Percentiles rank a stretch among this genome's conserved stretches.
phyloP scores from a whole-genome alignment of 2,888 invertebrate species.

The Coelogynopora nodosa region DNA sequence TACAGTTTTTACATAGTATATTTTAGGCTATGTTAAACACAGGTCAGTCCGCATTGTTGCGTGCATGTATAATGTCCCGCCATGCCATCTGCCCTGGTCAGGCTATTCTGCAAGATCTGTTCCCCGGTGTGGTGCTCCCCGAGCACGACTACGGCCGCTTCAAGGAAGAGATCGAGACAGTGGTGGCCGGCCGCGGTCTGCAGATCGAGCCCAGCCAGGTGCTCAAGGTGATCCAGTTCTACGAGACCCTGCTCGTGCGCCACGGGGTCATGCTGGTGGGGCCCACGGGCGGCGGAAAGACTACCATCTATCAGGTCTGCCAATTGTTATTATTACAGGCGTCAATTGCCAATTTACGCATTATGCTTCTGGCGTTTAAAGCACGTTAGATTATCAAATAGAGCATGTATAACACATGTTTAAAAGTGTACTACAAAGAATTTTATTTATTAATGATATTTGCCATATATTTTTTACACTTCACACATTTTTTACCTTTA shows the following conservation, averaged over 20 bases:
- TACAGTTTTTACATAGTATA: too few species aligned
- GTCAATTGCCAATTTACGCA: too few species aligned
- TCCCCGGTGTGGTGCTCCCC: slow-evolving; percentile 77
- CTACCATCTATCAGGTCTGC: slow-evolving; percentile 71
- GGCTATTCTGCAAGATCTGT: slow-evolving; percentile 82
- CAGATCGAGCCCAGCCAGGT: slow-evolving; percentile 73
- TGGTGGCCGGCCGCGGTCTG: slow-evolving; percentile 64
- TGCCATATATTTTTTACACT: too few species aligned
- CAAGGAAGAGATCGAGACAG: slow-evolving; percentile 66
- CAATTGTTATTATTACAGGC: slow-evolving; percentile 60
- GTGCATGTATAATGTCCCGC: too few species aligned
- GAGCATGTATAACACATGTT: too few species aligned
- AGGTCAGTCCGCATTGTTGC: too few species aligned
- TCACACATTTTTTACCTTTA: too few species aligned
- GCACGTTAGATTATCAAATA: too few species aligned
- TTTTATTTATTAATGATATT: too few species aligned
- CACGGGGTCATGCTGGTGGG: slow-evolving; percentile 90
- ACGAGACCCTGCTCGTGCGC: slow-evolving; percentile 83
- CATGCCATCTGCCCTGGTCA: slow-evolving; percentile 53
- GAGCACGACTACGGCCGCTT: slow-evolving; percentile 74
- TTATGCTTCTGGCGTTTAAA: too few species aligned
- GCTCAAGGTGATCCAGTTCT: slow-evolving; percentile 76
- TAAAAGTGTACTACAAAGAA: too few species aligned
- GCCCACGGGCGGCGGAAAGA: slow-evolving; percentile 82
- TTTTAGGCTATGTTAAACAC: too few species aligned